These are phyloP conservation scores for Trichomalopsis sarcophagae DNA, from an alignment of 1,140 invertebrate species.

Conservation along the genomic window DNA sequence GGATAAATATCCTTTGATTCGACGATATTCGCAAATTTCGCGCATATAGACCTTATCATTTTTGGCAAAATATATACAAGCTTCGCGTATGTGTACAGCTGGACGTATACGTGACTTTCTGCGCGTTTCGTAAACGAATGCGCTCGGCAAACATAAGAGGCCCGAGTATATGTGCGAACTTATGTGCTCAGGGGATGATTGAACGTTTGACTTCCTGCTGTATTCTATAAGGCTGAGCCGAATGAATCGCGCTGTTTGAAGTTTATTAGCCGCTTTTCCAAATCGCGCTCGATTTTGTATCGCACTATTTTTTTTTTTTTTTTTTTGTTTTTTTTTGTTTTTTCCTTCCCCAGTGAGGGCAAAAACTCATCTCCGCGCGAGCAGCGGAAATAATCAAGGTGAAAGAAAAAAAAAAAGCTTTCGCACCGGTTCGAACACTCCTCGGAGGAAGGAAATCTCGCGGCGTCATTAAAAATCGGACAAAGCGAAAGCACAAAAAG, in stretches of 20 bases:
- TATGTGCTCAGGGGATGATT: not conserved
- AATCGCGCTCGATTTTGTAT: not conserved
- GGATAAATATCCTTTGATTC: conserved; percentile 46
- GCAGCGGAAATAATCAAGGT: not conserved
- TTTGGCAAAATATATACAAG: too few relatives aligned
- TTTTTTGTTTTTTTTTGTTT: too few relatives aligned
- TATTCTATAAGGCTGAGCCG: not conserved
- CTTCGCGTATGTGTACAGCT: too few relatives aligned
- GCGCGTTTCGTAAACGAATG: not conserved
- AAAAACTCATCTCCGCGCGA: too few relatives aligned
- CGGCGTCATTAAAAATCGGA: not conserved
- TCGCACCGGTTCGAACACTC: not conserved
- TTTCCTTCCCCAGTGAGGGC: too few relatives aligned
- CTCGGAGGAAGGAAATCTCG: not conserved
- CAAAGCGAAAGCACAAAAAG: conserved; percentile 24
- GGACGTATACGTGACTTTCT: too few relatives aligned
- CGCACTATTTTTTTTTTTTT: not conserved
- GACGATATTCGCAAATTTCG: conserved; percentile 13
- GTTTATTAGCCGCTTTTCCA: not conserved
- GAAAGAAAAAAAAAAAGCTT: not conserved
- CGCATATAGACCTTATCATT: not conserved
- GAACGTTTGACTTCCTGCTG: not conserved
- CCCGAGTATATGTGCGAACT: too few relatives aligned
- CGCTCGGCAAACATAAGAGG: too few relatives aligned
- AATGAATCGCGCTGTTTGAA: not conserved